phyloP scores from a whole-genome alignment of 2,888 invertebrate species.

The Drosophila helvetica region DNA sequence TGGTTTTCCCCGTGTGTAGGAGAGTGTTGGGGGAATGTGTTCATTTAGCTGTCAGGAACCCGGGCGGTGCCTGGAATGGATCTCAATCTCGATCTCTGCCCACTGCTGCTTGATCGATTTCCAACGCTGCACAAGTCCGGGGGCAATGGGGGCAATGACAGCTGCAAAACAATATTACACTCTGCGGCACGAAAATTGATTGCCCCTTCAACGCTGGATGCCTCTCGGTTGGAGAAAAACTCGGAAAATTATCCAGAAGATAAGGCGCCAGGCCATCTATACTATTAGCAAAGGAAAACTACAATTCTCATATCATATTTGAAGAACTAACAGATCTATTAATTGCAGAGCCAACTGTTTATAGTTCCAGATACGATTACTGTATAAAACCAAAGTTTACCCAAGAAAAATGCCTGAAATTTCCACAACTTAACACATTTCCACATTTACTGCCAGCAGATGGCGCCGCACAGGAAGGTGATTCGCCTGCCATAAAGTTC shows the following conservation, averaged over 20 bases:
- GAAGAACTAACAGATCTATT: not conserved
- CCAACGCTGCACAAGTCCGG: constrained; percentile 5
- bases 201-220: no score
- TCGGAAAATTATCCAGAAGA: no score
- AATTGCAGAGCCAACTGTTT: not conserved
- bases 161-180: constrained; percentile 21
- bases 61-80: not conserved
- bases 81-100: constrained; percentile 12
- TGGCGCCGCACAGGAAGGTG: not conserved
- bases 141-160: constrained; percentile 18
- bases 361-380: not conserved
- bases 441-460: not conserved
- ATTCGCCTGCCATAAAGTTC: not conserved
- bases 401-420: not conserved
- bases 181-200: not conserved
- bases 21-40: constrained; percentile 18
- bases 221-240: not conserved
- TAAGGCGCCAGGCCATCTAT: no score
- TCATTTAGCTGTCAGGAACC: constrained; percentile 25
- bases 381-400: not conserved
- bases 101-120: constrained; percentile 28
- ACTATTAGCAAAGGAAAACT: not conserved
- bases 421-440: not conserved
- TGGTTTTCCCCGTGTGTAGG: not conserved
- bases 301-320: not conserved